Evolutionary conservation across 2,113 vertebrate species (phyloP).

Genomic region (Hydrochoerus hydrochaeris): DNA sequence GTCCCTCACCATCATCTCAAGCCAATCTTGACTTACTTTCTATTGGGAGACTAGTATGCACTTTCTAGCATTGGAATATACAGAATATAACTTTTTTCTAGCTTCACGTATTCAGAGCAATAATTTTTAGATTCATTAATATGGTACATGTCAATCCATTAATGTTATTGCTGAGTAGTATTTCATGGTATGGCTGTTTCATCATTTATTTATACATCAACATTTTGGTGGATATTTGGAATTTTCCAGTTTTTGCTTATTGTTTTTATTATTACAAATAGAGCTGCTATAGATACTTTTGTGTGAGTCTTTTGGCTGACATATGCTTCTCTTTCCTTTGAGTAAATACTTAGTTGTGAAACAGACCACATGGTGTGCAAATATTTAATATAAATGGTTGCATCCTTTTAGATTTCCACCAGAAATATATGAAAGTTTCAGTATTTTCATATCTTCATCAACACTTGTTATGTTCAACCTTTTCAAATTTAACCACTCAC

Average conservation of each 20-base stretch:
- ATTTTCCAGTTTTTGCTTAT: not conserved
- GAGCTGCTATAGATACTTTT: not conserved
- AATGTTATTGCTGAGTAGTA: not conserved
- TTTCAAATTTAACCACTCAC: not conserved
- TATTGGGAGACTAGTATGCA: not conserved
- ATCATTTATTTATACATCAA: not conserved
- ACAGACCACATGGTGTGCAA: accelerated
- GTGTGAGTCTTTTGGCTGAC: not conserved
- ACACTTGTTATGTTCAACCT: not conserved
- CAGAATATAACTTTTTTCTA: not conserved
- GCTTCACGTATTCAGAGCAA: not conserved
- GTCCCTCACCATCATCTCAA: not conserved
- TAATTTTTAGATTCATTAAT: not conserved
- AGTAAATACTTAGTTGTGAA: not conserved
- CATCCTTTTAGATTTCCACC: not conserved
- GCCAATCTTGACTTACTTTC: not conserved
- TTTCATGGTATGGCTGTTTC: not conserved
- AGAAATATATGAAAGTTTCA: not conserved
- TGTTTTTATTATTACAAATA: not conserved
- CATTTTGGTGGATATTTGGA: not conserved
- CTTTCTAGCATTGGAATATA: not conserved
- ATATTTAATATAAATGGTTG: not conserved
- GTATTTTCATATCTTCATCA: not conserved
- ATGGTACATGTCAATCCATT: too few relatives aligned
- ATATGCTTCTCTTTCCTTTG: not conserved